A percentile compares a stretch with the other conserved stretches of the same genome.
Conservation (phyloP, 2,797 vertebrate species). For the Dryobates pubescens region DNA sequence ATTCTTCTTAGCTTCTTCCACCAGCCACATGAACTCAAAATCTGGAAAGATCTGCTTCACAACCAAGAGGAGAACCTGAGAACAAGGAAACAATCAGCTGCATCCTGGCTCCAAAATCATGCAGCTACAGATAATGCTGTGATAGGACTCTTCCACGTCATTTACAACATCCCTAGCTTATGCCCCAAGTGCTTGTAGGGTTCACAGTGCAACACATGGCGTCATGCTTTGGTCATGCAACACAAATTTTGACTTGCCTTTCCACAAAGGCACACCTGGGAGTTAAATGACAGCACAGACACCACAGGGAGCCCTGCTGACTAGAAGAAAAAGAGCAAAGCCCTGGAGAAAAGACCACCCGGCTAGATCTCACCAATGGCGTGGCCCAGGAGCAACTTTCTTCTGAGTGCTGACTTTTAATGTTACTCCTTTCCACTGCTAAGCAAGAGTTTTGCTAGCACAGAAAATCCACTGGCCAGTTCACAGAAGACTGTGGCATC, state of each 20-base stretch:
- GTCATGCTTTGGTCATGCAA: neutral
- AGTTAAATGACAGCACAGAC: neutral
- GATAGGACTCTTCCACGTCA: neutral
- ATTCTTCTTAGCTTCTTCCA: conserved; percentile 97
- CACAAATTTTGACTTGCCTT: neutral
- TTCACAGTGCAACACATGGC: neutral
- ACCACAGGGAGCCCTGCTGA: neutral
- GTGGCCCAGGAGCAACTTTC: neutral
- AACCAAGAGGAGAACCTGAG: conserved; percentile 84
- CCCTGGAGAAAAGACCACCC: neutral
- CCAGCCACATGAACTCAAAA: conserved; percentile 96
- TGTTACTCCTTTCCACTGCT: neutral
- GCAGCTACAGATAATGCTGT: neutral
- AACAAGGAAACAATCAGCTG: conserved; percentile 14
- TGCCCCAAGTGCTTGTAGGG: neutral
- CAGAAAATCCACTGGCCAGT: neutral
- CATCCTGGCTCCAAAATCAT: neutral
- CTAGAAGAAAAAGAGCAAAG: neutral
- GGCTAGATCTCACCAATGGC: neutral
- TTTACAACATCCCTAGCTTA: neutral
- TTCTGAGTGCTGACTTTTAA: neutral
- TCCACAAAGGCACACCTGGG: neutral
- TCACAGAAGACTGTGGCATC: neutral
- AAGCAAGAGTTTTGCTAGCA: conserved; percentile 1
- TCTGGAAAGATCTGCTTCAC: conserved; percentile 96